These are phyloP conservation scores for Eulimnadia texana DNA, from an alignment of 1,140 invertebrate genomes.

Conservation along the genomic window DNA sequence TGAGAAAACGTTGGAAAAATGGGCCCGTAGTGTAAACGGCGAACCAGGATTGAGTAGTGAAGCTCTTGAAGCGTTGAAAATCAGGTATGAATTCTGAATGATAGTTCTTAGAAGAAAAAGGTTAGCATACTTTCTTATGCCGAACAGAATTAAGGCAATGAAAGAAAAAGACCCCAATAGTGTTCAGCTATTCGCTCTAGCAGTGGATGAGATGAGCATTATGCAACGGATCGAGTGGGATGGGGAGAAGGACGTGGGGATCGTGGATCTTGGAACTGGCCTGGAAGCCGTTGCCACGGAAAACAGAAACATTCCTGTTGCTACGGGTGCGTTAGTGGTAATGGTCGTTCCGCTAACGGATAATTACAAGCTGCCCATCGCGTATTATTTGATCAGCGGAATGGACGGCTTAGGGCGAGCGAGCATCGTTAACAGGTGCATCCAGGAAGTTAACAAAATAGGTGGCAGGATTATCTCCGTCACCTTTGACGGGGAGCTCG, in stretches of 20 bases:
- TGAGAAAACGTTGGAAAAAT: background rate
- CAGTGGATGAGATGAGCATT: background rate
- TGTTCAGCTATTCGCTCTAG: background rate
- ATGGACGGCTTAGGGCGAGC: background rate
- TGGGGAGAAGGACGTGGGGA: background rate
- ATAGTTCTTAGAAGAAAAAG: background rate
- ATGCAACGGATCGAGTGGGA: background rate
- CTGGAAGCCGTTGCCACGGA: background rate
- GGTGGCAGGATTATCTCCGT: background rate
- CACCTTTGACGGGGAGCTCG: background rate
- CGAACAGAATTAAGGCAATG: background rate
- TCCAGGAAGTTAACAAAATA: background rate
- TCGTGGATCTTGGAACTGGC: background rate
- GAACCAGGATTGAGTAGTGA: background rate
- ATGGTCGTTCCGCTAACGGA: background rate
- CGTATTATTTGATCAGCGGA: background rate
- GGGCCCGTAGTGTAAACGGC: background rate
- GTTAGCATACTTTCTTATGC: background rate
- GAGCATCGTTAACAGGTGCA: background rate
- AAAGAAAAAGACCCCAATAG: background rate
- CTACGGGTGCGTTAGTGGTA: background rate
- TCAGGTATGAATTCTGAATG: background rate
- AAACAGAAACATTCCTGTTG: background rate
- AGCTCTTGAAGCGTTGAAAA: background rate
- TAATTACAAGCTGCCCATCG: background rate